Evolutionary conservation across 2,888 invertebrate genomes (phyloP).

Genomic region (Phaonia tiefii): DNA sequence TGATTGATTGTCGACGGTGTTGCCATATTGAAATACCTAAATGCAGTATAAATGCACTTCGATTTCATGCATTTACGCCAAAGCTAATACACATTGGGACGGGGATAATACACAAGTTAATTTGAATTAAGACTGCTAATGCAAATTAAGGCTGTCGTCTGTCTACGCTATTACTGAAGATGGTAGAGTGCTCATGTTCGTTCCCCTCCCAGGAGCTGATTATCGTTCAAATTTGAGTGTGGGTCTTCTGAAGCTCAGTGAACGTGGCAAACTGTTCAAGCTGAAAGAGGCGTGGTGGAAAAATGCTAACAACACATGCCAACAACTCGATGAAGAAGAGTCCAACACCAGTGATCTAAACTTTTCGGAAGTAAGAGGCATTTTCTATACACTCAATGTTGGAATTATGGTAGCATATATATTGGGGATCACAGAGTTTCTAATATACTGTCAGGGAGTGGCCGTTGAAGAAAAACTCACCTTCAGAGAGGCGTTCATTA

Average conservation of each 20-base stretch:
- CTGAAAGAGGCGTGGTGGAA: slow-evolving; percentile 97
- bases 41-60: too few species aligned
- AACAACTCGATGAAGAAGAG: slow-evolving; percentile 66
- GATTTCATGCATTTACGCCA: too few species aligned
- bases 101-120: too few species aligned
- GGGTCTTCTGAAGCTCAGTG: slow-evolving; percentile 94
- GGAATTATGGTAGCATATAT: slow-evolving; percentile 87
- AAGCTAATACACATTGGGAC: too few species aligned
- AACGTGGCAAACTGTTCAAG: slow-evolving; percentile 89
- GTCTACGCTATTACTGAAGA: too few species aligned
- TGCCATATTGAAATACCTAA: too few species aligned
- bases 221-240: slow-evolving; percentile 91
- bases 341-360: slow-evolving; percentile 71
- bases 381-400: slow-evolving; percentile 90
- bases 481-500: slow-evolving; percentile 71
- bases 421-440: slow-evolving; percentile 91
- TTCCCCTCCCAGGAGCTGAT: slow-evolving; percentile 82
- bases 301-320: slow-evolving; percentile 81
- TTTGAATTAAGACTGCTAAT: too few species aligned
- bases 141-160: too few species aligned
- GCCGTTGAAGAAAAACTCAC: slow-evolving; percentile 85
- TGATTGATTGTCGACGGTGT: too few species aligned
- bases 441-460: slow-evolving; percentile 89
- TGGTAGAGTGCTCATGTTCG: too few species aligned
- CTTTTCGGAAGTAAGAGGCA: slow-evolving; percentile 90